Percentiles rank a stretch among this genome's conserved stretches.
These are phyloP conservation scores for Porites cylindrica DNA, from an alignment of 92 coral and sea anemone species.

Conservation along the genomic window DNA sequence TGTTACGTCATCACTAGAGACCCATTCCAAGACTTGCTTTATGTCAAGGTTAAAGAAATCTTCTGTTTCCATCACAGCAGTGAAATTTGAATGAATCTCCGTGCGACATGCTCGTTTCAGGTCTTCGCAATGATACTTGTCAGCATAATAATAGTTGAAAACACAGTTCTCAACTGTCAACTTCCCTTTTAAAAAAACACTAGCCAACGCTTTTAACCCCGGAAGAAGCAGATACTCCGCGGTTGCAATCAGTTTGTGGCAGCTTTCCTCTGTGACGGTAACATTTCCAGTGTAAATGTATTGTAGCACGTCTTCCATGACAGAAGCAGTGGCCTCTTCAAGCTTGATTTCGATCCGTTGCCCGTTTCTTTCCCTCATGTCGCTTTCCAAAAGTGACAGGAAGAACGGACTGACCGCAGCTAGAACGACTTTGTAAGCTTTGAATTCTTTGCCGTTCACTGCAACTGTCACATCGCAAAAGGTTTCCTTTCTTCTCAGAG, in stretches of 20 bases:
- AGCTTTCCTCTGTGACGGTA: constrained; percentile 19
- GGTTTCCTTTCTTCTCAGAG: constrained; percentile 6
- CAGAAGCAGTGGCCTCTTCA: constrained; percentile 24
- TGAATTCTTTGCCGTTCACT: not conserved
- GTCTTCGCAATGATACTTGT: not conserved
- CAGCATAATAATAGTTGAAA: constrained; percentile 23
- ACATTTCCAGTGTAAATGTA: constrained; percentile 37
- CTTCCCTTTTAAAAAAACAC: not conserved
- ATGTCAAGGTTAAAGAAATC: constrained; percentile 12
- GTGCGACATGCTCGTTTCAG: constrained; percentile 11
- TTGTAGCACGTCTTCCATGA: constrained; percentile 21
- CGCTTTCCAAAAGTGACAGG: constrained; percentile 20
- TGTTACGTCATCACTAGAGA: constrained; percentile 26
- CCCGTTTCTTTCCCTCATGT: constrained; percentile 22
- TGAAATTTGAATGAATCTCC: constrained; percentile 7
- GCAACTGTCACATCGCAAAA: constrained; percentile 24
- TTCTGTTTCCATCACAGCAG: not conserved
- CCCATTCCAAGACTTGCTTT: constrained; percentile 14
- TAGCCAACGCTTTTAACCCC: not conserved
- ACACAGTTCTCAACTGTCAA: constrained; percentile 22
- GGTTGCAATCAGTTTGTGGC: constrained; percentile 33
- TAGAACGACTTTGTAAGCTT: constrained; percentile 28
- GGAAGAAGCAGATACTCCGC: constrained; percentile 23
- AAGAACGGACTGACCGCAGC: constrained; percentile 40
- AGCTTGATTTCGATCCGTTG: constrained; percentile 22